Percentiles rank a stretch among this genome's conserved stretches.
Conservation (phyloP, 2,888 invertebrate genomes). For the Agriopis aurantiaria region DNA sequence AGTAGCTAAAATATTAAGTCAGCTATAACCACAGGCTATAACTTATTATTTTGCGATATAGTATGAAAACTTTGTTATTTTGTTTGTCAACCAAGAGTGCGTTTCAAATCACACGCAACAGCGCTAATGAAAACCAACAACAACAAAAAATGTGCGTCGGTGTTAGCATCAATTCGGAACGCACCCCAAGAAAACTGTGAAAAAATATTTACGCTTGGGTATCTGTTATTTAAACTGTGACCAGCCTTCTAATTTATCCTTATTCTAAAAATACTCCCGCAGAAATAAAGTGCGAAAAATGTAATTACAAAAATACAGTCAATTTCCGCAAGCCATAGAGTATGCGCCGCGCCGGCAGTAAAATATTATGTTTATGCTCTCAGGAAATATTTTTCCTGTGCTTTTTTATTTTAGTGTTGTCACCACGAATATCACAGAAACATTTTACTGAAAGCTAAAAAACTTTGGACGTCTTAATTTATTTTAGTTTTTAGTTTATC, state of each 20-base stretch:
- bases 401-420: constrained; percentile 33
- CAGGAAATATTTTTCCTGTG: constrained; percentile 15
- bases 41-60: too few relatives aligned
- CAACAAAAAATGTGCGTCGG: too few relatives aligned
- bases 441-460: too few relatives aligned
- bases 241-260: background rate
- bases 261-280: background rate
- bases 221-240: background rate
- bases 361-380: constrained; percentile 30
- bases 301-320: constrained; percentile 22
- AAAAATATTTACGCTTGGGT: too few relatives aligned
- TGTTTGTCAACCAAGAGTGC: background rate
- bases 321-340: constrained; percentile 13
- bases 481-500: too few relatives aligned
- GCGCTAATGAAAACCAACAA: too few relatives aligned
- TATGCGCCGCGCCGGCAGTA: constrained; percentile 16
- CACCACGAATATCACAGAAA: background rate
- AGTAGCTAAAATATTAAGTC: too few relatives aligned
- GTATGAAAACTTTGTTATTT: too few relatives aligned
- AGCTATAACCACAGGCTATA: too few relatives aligned
- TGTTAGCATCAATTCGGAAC: too few relatives aligned
- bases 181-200: background rate
- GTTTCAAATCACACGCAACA: background rate
- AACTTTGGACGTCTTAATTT: too few relatives aligned
- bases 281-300: constrained; percentile 14